Base-by-base conservation (phyloP, 2,797 vertebrate species). In the Tachyglossus aculeatus region DNA sequence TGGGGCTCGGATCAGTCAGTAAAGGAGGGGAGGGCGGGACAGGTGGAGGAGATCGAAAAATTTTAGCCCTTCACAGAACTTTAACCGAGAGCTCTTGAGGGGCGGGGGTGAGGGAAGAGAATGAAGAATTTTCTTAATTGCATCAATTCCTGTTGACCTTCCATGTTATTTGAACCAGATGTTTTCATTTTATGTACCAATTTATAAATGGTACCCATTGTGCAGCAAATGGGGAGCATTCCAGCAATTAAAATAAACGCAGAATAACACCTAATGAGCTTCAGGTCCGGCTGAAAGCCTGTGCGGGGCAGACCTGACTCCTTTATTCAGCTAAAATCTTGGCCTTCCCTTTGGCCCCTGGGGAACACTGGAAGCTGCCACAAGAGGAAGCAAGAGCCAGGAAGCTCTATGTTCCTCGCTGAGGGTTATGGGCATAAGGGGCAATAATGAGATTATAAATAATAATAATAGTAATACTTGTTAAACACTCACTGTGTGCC, bases 91-190 rank as follows among this genome's bases (percentile, higher is more conserved):
- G n/a, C n/a, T n/a, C n/a, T n/a, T n/a, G 54, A 14, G 2, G 2
- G 27, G 37, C 21, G 36, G 43, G 11, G 11, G 21, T 41, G 16
- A 36, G 14, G 48, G 25, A 7, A 21, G 31, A 25, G 41, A 32
- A 51, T 16, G 53, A 38, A 13, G 9, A 24, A 44, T 50, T n/a
- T 14, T 55, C 38, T 34, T 24, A 27, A 36, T 27, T 53, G 29
- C 43, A 37, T 50, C 19, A 45, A 21, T 74, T 80, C 54, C 38
- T 48, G 22, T 56, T 44, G 54, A 32, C 5, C 21, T 12, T 54
- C 29, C 41, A n/a, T 44, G 25, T 69, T 31, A 79, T 76, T 71
- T 48, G 62, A 81, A 87, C 73, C 85, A 87, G 78, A 85, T 80
- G 80, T 81, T 76, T 54, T 74, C 31, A 60, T 70, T 73, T 71